Evolutionary conservation across 2,888 invertebrate species (phyloP), one percentile per base, ranked within the genome.

Genomic region (Rotaria socialis): DNA sequence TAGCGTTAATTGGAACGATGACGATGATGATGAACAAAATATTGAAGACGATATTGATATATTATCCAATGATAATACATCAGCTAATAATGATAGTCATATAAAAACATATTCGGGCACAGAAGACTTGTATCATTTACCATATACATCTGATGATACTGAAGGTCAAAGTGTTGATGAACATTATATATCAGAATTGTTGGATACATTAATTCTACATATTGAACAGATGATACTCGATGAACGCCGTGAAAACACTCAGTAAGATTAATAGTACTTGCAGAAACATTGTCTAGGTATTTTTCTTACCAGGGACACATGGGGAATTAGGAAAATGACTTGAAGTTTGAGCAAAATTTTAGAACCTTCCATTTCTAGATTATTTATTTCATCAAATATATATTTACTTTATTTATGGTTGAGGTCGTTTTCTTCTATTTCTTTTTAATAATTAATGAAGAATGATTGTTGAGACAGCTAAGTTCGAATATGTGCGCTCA

Each of bases 1-100:
- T 35, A 67, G 67, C 24, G 24, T 35, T 5, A 35, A 67, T 67
- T 35, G 24, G 22, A 24, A 2, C 35, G 35, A 55, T 22, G 19
- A 35, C 16, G 67, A 67, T 19, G 19, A 35, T 67, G 67, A 67
- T 19, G 67, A 41, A 35, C 67, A 67, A 67, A 67, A 67, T 35
- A 11, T 67, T 35, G 67, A 67, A 67, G 67, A 67, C 35, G 67
- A 67, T 41, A 41, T 67, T 35, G 67, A 67, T 67, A 67, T 67
- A 35, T 67, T 67, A 67, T 67, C 67, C 5, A 35, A 14, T 16
- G 35, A 67, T 35, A 35, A 35, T 67, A 35, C 14, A 19, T 67
- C 67, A 27, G 19, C 14, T 35, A 11, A 35, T 67, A 4, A 35
- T 16, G 24, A 67, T 67, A 67, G 11, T 27, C 2, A 67, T 67